These are phyloP conservation scores for human (Homo sapiens) DNA, from an alignment of 2,113 vertebrate species.

Conservation along the genomic window DNA sequence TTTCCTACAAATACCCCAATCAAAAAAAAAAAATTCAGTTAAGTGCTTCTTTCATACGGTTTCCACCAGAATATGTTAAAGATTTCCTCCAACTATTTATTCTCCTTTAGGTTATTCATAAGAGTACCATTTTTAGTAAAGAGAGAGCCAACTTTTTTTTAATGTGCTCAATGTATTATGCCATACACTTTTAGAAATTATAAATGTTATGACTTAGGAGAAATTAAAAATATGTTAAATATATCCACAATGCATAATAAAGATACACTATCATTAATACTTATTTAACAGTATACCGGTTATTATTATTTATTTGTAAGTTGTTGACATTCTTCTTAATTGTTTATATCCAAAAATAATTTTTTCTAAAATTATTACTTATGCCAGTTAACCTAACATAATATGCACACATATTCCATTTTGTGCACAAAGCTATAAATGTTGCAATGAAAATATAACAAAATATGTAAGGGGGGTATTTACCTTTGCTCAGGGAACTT, in stretches of 20 bases:
- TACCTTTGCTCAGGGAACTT: neutral
- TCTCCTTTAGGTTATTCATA: neutral
- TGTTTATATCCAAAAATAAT: neutral
- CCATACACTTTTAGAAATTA: neutral
- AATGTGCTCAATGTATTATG: neutral
- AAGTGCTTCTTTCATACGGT: conserved; percentile 28
- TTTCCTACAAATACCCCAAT: conserved; percentile 65
- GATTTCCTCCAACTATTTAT: conserved; percentile 21
- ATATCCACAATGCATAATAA: neutral
- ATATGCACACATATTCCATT: neutral
- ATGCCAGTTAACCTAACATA: neutral
- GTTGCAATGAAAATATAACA: neutral
- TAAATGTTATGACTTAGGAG: neutral
- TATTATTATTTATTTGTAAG: neutral
- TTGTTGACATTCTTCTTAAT: neutral
- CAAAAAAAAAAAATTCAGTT: neutral
- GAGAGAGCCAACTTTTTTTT: neutral
- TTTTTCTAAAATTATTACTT: neutral
- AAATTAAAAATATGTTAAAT: conserved; percentile 14
- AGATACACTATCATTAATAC: no score
- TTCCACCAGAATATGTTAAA: conserved; percentile 35
- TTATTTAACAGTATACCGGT: neutral
- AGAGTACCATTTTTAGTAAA: neutral
- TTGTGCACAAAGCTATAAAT: neutral
- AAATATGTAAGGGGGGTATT: neutral